A percentile compares a stretch with the other conserved stretches of the same genome.
Conservation (phyloP, 2,113 vertebrate genomes). For the Ovibos moschatus region DNA sequence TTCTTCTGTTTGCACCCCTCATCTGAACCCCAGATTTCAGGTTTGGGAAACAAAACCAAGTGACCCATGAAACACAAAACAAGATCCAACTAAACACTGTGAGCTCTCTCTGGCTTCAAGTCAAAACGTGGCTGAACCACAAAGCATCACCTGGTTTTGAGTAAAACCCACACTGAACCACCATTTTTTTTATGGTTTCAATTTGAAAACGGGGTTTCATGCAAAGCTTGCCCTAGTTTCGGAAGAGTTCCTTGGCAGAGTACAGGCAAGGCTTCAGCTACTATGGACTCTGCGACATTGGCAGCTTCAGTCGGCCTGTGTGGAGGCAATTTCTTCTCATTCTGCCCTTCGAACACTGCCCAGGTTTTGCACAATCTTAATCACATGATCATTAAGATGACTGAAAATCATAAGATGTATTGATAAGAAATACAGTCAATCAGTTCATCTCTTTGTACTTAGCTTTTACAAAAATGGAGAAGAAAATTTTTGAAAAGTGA, state of each 20-base stretch:
- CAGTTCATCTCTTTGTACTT: neutral
- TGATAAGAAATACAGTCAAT: neutral
- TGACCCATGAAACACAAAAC: conserved; percentile 10
- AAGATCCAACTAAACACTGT: conserved; percentile 19
- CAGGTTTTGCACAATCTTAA: too few species aligned
- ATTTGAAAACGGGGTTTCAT: conserved; percentile 70
- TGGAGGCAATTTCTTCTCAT: accelerated
- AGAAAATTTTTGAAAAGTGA: neutral
- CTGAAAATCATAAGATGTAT: neutral
- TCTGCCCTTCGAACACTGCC: neutral
- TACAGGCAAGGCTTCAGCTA: neutral
- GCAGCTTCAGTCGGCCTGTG: neutral
- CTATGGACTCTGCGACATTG: neutral
- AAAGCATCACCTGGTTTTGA: conserved; percentile 75
- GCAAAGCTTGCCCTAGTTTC: conserved; percentile 65
- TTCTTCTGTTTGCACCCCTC: neutral
- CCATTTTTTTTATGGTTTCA: conserved; percentile 67
- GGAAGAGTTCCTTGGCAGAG: conserved; percentile 18
- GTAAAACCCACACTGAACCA: conserved; percentile 75
- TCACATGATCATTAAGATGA: neutral
- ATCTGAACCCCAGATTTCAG: conserved; percentile 43
- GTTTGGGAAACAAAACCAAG: conserved; percentile 38
- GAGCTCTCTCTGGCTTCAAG: conserved; percentile 42
- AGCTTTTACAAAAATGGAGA: neutral
- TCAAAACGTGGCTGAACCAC: conserved; percentile 67